Evolutionary conservation across 2,113 vertebrate species (phyloP), one percentile per base, ranked within the genome.

Genomic region (Arizona elegans): DNA sequence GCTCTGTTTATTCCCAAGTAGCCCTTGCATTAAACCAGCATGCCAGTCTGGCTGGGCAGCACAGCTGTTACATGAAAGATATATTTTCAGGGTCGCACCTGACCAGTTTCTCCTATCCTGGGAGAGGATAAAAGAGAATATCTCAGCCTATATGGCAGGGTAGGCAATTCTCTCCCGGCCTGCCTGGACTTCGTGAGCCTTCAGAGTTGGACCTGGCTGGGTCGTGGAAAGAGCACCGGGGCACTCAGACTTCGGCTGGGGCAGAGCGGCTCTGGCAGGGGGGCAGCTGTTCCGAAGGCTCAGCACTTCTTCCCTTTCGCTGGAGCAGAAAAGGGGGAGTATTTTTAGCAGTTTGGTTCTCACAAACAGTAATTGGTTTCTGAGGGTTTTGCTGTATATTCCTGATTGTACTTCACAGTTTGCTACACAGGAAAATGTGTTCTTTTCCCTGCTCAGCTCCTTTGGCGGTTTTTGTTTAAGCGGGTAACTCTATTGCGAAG

Each of bases 291-390:
- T 88, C 88, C 89, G 0, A 0, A 0, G 4, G 90, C 54, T 94
- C 85, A 26, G 2, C n/a, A 0, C 23, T 52, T 58, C 11, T 3
- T 53, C 55, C 75, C 56, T 3, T 95, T 91, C 87, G 17, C n/a
- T 2, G 21, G 55, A 92, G 87, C 92, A 88, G 91, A 70, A 56
- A 85, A 55, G 87, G 47, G 0, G 21, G n/a, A 2, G 91, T 17
- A n/a, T 87, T 94, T 92, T 90, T 59, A 86, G 52, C 0, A 3
- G 0, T 8, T 58, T 0, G 17, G 70, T 94, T 94, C 93, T 59
- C 1, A 2, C 2, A 11, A 89, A 70, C 93, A 15, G 59, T 90
- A 88, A 92, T 94, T 96, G 91, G 90, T 95, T 96, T 95, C 91
- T 0, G 0, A 94, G 93, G 89, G 86, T 23, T 55, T 97, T 81